These are phyloP conservation scores for Sitophilus oryzae DNA, from an alignment of 1,140 invertebrate species.

Conservation along the genomic window DNA sequence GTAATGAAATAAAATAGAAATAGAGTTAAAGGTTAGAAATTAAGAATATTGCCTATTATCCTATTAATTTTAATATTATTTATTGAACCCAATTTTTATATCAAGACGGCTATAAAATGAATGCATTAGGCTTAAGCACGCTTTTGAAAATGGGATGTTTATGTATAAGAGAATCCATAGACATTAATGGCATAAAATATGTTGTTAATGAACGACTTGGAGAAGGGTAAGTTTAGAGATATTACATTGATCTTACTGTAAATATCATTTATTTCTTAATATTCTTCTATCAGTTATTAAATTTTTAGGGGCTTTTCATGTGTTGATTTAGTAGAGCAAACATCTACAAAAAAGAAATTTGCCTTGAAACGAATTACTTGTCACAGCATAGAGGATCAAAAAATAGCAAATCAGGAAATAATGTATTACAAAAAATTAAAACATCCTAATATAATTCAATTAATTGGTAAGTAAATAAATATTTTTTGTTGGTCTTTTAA, in stretches of 20 bases:
- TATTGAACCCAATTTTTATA: not conserved
- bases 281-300: slow-evolving; percentile 21
- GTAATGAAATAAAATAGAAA: too few relatives aligned
- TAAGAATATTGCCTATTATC: too few relatives aligned
- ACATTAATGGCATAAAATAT: slow-evolving; percentile 65
- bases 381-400: slow-evolving; percentile 73
- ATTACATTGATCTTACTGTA: slow-evolving; percentile 10
- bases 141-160: slow-evolving; percentile 74
- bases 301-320: slow-evolving; percentile 73
- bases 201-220: slow-evolving; percentile 65
- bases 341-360: slow-evolving; percentile 62
- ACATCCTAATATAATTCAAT: slow-evolving; percentile 72
- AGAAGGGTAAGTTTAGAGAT: slow-evolving; percentile 59
- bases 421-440: slow-evolving; percentile 64
- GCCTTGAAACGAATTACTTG: slow-evolving; percentile 79
- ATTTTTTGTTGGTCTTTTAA: slow-evolving; percentile 30
- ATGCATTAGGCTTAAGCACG: slow-evolving; percentile 61
- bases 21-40: not conserved
- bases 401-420: slow-evolving; percentile 67
- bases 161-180: slow-evolving; percentile 67
- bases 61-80: not conserved
- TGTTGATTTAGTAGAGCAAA: slow-evolving; percentile 72
- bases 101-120: slow-evolving; percentile 55
- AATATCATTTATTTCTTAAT: not conserved
- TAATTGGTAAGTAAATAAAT: slow-evolving; percentile 47